phyloP scores from a whole-genome alignment of 92 coral and sea anemone species.

The Zoanthus sociatus region DNA sequence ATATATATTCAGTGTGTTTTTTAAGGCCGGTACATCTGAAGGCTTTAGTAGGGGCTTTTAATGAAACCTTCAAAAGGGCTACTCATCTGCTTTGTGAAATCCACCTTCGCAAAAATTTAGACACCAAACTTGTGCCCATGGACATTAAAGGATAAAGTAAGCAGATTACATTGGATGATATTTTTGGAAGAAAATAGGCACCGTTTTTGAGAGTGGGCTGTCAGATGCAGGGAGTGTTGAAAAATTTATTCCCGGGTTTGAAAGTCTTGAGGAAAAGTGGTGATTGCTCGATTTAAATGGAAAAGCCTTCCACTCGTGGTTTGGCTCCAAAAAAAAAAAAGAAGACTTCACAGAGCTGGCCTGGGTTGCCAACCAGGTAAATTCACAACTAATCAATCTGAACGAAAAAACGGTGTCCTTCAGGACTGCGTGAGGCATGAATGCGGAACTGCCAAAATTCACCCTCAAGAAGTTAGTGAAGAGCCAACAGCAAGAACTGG shows the following conservation, averaged over 20 bases:
- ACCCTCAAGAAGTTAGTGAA: slow-evolving; percentile 44
- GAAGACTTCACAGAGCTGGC: slow-evolving; percentile 60
- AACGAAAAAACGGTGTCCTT: slow-evolving; percentile 61
- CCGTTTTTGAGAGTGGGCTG: slow-evolving; percentile 56
- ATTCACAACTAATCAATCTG: slow-evolving; percentile 62
- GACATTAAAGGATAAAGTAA: slow-evolving; percentile 53
- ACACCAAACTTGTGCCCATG: slow-evolving; percentile 49
- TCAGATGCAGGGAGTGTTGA: slow-evolving; percentile 6
- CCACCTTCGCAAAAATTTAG: slow-evolving; percentile 58
- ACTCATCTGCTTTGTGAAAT: slow-evolving; percentile 66
- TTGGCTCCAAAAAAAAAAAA: slow-evolving; percentile 43
- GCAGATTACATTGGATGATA: slow-evolving; percentile 34
- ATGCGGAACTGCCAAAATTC: slow-evolving; percentile 45
- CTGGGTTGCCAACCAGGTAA: slow-evolving; percentile 64
- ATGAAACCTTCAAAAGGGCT: slow-evolving; percentile 57
- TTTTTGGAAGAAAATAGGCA: slow-evolving; percentile 30
- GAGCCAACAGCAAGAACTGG: slow-evolving; percentile 12
- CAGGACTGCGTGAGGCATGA: slow-evolving; percentile 63
- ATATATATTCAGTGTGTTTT: no score
- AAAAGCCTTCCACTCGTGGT: slow-evolving; percentile 62
- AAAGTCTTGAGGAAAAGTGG: slow-evolving; percentile 58
- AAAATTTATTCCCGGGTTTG: slow-evolving; percentile 5
- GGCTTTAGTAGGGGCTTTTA: slow-evolving; percentile 47
- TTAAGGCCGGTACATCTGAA: no score
- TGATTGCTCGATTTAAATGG: slow-evolving; percentile 45